Evolutionary conservation across 2,113 vertebrate genomes (phyloP), one percentile per base, ranked within the genome.

Genomic region (Alligator sinensis): DNA sequence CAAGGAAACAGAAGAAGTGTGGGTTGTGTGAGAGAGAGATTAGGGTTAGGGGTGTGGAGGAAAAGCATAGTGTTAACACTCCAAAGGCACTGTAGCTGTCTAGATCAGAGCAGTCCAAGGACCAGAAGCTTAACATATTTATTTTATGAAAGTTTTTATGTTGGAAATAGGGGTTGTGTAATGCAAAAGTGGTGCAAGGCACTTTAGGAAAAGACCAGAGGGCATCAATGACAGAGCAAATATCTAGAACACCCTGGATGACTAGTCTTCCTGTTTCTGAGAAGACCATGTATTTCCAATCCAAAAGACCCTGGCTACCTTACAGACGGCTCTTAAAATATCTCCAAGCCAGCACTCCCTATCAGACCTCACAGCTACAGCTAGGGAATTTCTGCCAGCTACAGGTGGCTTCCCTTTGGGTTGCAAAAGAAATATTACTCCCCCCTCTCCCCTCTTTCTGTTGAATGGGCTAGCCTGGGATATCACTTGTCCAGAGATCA

Each of bases 121-220:
- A 76, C 75, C 78, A 72, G 0, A n/a, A 66, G 58, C 76, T 91
- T 47, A 7, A 4, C 88, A 75, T 91, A 91, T 92, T 90, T 96
- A 86, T 93, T 89, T 96, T 86, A 64, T 89, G 61, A n/a, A 84
- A 94, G 68, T 86, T 92, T 89, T 54, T 92, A 25, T 15, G 11
- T 91, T 92, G 80, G n/a, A 95, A 95, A 94, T 86, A 68, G 76
- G 57, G 2, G 72, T 72, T 92, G 72, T 92, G 82, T 80, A 80
- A 89, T 88, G 77, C 93, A 94, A 38, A 77, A 72, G 24, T 81
- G 58, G 63, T 57, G 54, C 28, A 87, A 92, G 25, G 57, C 28
- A 87, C 59, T 80, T 88, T 94, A 85, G 54, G 3, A 77, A 94
- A 94, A 82, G 57, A 14, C 80, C 63, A 81, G 38, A 84, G 60